Percentiles rank a stretch among this genome's conserved stretches.
phyloP scores from a whole-genome alignment of 2,113 vertebrate genomes.

The Micronycteris hirsuta region DNA sequence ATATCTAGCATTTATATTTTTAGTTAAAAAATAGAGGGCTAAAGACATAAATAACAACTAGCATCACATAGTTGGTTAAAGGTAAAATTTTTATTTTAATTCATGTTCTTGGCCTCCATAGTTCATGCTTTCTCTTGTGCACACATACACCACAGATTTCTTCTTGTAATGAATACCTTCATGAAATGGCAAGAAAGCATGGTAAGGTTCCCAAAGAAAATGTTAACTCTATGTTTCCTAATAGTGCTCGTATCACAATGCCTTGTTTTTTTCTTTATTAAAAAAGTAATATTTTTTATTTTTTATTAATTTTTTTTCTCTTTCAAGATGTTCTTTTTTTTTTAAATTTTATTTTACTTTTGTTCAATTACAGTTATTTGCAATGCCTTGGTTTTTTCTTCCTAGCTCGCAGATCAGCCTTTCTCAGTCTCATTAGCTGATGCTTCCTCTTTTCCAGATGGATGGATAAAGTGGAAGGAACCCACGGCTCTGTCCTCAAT shows the following conservation, averaged over 20 bases:
- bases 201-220: background rate
- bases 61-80: background rate
- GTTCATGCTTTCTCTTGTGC: background rate
- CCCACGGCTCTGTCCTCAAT: too few species aligned
- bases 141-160: background rate
- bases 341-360: too few species aligned
- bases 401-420: background rate
- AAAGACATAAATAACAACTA: background rate
- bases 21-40: background rate
- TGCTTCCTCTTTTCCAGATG: background rate
- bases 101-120: background rate
- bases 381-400: background rate
- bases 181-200: background rate
- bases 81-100: background rate
- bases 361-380: too few species aligned
- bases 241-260: background rate
- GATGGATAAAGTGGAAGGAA: background rate
- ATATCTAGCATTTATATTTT: background rate
- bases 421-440: background rate
- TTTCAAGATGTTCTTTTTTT: too few species aligned
- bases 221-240: background rate
- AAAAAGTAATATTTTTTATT: too few species aligned
- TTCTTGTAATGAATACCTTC: background rate
- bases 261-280: background rate
- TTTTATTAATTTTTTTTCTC: too few species aligned